phyloP scores from a whole-genome alignment of 2,113 vertebrate genomes.

The Trogon melanurus region DNA sequence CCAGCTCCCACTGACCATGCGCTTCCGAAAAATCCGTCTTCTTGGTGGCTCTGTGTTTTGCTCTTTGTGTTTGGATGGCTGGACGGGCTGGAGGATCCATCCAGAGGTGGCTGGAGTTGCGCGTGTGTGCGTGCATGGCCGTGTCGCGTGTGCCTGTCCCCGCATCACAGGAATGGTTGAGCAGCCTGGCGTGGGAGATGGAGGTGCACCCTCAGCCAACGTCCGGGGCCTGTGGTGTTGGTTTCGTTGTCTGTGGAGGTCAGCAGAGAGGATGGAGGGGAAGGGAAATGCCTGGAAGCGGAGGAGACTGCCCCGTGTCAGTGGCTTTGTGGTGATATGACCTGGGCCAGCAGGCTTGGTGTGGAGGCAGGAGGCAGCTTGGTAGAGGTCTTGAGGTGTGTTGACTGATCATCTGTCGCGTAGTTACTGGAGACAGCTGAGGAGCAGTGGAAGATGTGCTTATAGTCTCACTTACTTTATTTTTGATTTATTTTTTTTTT shows the following conservation, averaged over 20 bases:
- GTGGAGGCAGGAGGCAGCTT: neutral
- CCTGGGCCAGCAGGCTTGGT: neutral
- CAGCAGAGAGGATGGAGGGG: neutral
- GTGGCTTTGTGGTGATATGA: neutral
- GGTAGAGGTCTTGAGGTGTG: neutral
- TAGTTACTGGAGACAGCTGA: neutral
- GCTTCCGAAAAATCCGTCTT: constrained; percentile 6
- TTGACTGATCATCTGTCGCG: neutral
- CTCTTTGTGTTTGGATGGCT: neutral
- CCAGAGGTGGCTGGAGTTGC: neutral
- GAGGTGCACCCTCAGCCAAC: neutral
- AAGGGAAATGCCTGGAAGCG: neutral
- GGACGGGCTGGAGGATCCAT: neutral
- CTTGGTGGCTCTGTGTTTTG: neutral
- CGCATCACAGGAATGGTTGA: neutral
- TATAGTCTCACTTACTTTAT: neutral
- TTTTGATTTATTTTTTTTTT: neutral
- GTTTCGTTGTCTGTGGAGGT: neutral
- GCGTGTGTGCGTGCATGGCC: neutral
- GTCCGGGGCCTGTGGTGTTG: neutral
- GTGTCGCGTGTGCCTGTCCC: neutral
- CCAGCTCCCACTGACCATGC: constrained; percentile 32
- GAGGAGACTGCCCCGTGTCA: neutral
- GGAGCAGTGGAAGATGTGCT: neutral
- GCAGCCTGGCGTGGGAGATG: neutral